Conservation (phyloP, 1,140 invertebrate genomes). For the Drosophila athabasca region DNA sequence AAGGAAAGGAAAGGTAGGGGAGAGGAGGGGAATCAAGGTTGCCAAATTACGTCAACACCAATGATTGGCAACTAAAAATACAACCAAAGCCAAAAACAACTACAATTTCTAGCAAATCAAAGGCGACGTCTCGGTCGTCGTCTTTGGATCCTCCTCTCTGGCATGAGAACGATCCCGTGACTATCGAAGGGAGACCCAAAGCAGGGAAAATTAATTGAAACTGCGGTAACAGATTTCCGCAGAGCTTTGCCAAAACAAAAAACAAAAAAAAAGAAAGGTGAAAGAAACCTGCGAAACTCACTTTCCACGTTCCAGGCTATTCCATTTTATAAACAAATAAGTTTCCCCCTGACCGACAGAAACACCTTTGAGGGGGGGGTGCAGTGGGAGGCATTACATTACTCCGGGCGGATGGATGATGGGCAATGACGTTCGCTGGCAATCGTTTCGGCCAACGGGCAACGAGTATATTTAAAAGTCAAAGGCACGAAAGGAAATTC, state of each 20-base stretch:
- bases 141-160: neutral
- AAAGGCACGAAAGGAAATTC: conserved; percentile 75
- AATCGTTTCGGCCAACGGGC: conserved; percentile 47
- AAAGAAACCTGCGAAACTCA: conserved; percentile 8
- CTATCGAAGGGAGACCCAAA: conserved; percentile 30
- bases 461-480: conserved; percentile 68
- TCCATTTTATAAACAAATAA: conserved; percentile 29
- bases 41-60: conserved; percentile 78
- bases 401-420: conserved; percentile 26
- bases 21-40: conserved; percentile 70
- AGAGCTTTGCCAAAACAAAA: conserved; percentile 62
- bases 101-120: conserved; percentile 65
- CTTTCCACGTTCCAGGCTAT: conserved; percentile 42
- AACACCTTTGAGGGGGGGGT: conserved; percentile 22
- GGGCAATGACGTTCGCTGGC: conserved; percentile 46
- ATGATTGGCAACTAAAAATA: conserved; percentile 76
- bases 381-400: conserved; percentile 11
- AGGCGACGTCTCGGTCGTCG: conserved; percentile 69
- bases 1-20: conserved; percentile 16
- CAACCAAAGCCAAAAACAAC: conserved; percentile 16
- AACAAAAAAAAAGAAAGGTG: conserved; percentile 44
- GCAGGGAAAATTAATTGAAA: conserved; percentile 66
- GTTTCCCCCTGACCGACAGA: conserved; percentile 10
- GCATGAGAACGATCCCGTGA: too few species aligned
- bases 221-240: conserved; percentile 64